Evolutionary conservation across 23 tunicate species (phyloP).

Genomic region (Phallusia fumigata): DNA sequence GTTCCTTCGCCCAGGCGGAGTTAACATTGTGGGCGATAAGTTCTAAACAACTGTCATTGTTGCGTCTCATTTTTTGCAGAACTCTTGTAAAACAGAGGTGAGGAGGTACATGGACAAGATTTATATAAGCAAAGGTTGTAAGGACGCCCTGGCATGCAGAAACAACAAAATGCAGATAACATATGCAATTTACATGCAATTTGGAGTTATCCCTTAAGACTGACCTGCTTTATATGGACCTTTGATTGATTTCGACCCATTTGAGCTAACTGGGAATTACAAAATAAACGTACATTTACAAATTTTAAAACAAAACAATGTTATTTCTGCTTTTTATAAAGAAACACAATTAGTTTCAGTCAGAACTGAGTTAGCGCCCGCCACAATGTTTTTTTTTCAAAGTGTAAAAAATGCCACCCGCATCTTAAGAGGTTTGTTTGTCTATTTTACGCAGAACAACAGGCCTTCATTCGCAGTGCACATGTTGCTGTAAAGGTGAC

Average conservation of each 20-base stretch:
- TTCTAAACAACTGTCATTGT: not conserved
- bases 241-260: too few relatives aligned
- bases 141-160: slow-evolving; percentile 28
- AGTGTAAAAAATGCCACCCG: not conserved
- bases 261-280: too few relatives aligned
- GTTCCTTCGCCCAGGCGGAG: too few relatives aligned
- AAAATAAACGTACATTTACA: too few relatives aligned
- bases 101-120: slow-evolving; percentile 23
- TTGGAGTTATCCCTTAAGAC: too few relatives aligned
- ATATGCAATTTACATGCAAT: slow-evolving; percentile 18
- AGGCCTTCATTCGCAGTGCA: slow-evolving; percentile 16
- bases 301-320: too few relatives aligned
- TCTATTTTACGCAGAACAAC: slow-evolving; percentile 9
- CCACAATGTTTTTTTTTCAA: too few relatives aligned
- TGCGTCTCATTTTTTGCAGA: not conserved
- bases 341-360: too few relatives aligned
- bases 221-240: too few relatives aligned
- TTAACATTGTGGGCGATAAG: not conserved
- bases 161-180: slow-evolving; percentile 28
- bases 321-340: too few relatives aligned
- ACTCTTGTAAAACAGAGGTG: slow-evolving; percentile 20
- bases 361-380: too few relatives aligned
- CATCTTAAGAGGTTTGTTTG: not conserved
- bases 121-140: slow-evolving; percentile 20
- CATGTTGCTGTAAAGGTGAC: slow-evolving; percentile 43